Evolutionary conservation across 1,140 invertebrate genomes (phyloP).

Genomic region (Eueides isabella): DNA sequence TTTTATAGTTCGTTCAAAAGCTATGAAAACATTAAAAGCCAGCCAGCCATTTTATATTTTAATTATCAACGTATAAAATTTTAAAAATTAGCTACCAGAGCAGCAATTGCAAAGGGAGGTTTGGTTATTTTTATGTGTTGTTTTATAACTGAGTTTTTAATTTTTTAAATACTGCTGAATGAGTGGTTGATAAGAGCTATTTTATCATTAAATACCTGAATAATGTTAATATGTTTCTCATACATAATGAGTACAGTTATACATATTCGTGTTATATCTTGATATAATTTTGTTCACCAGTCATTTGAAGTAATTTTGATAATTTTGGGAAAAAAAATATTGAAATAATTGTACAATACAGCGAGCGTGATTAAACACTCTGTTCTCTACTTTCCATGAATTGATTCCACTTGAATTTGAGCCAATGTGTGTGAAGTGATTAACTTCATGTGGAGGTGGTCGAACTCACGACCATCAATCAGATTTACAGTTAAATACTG

Average conservation of each 20-base stretch:
- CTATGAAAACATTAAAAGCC: conserved; percentile 6
- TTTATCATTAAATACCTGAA: too few relatives aligned
- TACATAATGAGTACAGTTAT: too few relatives aligned
- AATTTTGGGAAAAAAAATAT: too few relatives aligned
- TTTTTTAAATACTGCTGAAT: background rate
- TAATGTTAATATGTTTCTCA: too few relatives aligned
- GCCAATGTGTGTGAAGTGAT: background rate
- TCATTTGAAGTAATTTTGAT: too few relatives aligned
- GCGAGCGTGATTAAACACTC: too few relatives aligned
- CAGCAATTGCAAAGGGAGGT: background rate
- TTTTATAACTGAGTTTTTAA: background rate
- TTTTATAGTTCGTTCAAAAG: conserved; percentile 8
- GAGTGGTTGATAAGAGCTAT: too few relatives aligned
- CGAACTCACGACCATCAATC: background rate
- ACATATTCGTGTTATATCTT: too few relatives aligned
- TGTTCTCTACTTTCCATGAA: too few relatives aligned
- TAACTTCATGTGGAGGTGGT: background rate
- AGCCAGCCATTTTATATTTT: background rate
- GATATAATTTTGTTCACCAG: too few relatives aligned
- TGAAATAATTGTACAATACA: too few relatives aligned
- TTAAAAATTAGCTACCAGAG: background rate
- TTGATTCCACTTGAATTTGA: too few relatives aligned
- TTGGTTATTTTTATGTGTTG: background rate
- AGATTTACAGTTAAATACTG: background rate
- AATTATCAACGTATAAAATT: background rate